phyloP scores from a whole-genome alignment of 2,113 vertebrate genomes.

The Pollachius pollachius region DNA sequence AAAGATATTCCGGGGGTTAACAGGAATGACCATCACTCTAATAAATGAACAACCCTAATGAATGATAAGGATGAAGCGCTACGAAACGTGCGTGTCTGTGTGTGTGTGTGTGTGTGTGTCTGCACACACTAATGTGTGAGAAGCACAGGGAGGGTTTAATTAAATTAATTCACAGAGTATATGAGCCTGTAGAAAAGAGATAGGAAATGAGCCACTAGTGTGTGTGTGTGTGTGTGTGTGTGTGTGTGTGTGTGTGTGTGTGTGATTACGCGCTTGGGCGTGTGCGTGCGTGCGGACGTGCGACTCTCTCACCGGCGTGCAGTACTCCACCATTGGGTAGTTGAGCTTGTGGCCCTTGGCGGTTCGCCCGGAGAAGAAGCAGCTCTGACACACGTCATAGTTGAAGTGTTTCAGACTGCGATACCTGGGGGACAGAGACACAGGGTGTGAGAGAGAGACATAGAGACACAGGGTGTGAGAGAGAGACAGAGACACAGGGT shows the following conservation, averaged over 20 bases:
- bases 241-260: slow-evolving; percentile 4
- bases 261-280: not conserved
- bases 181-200: slow-evolving; percentile 29
- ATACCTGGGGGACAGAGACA: slow-evolving; percentile 76
- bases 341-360: slow-evolving; percentile 97
- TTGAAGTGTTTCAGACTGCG: slow-evolving; percentile 98
- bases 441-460: not conserved
- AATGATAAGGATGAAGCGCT: slow-evolving; percentile 19
- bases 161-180: slow-evolving; percentile 30
- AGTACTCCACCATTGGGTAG: slow-evolving; percentile 99
- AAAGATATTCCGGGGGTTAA: not conserved
- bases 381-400: slow-evolving; percentile 98
- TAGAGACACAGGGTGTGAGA: not conserved
- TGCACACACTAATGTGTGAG: no score
- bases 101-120: slow-evolving; percentile 7
- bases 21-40: slow-evolving; percentile 14
- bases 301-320: slow-evolving; percentile 88
- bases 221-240: no score
- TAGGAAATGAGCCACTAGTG: slow-evolving; percentile 16
- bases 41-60: not conserved
- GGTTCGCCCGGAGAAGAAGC: slow-evolving; percentile 97
- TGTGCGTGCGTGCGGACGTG: slow-evolving; percentile 18
- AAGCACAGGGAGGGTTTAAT: slow-evolving; percentile 15
- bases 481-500: not conserved
- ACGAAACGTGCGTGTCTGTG: slow-evolving; percentile 2